A percentile compares a stretch with the other conserved stretches of the same genome.
Evolutionary conservation across 2,113 vertebrate genomes (phyloP).

Genomic region (Haemorhous mexicanus): DNA sequence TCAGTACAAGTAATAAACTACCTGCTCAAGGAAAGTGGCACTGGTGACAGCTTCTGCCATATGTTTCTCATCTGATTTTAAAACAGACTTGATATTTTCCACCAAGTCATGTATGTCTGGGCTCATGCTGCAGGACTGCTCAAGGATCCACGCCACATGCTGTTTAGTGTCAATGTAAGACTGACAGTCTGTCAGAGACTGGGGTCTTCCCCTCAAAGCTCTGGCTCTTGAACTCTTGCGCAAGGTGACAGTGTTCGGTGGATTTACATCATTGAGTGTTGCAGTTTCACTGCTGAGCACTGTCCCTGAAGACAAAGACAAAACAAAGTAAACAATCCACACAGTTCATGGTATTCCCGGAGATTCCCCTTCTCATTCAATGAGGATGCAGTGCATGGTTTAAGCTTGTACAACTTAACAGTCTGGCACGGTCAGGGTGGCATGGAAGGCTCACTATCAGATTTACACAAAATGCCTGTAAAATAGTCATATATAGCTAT

Average conservation of each 20-base stretch:
- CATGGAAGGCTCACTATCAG: background rate
- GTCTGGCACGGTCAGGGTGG: background rate
- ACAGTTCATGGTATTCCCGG: background rate
- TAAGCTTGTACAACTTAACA: background rate
- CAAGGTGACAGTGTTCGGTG: slow-evolving; percentile 61
- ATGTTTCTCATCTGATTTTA: slow-evolving; percentile 84
- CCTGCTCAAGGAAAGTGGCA: slow-evolving; percentile 82
- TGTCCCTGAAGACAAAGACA: slow-evolving; percentile 28
- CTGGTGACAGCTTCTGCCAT: slow-evolving; percentile 85
- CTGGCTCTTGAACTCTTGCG: slow-evolving; percentile 26
- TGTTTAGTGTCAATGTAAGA: slow-evolving; percentile 83
- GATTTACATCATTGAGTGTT: slow-evolving; percentile 68
- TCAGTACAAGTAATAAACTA: background rate
- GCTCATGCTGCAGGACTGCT: slow-evolving; percentile 78
- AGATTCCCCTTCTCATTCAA: background rate
- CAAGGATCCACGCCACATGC: slow-evolving; percentile 76
- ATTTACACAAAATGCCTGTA: background rate
- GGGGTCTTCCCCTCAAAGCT: slow-evolving; percentile 64
- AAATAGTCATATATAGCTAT: background rate
- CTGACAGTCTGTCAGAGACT: slow-evolving; percentile 80
- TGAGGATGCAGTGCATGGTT: background rate
- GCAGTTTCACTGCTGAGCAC: slow-evolving; percentile 72
- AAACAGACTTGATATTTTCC: slow-evolving; percentile 81
- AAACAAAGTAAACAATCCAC: background rate
- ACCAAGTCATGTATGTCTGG: slow-evolving; percentile 80